These are phyloP conservation scores for Pachycephala philippinensis DNA, from an alignment of 2,113 vertebrate species.

Conservation along the genomic window DNA sequence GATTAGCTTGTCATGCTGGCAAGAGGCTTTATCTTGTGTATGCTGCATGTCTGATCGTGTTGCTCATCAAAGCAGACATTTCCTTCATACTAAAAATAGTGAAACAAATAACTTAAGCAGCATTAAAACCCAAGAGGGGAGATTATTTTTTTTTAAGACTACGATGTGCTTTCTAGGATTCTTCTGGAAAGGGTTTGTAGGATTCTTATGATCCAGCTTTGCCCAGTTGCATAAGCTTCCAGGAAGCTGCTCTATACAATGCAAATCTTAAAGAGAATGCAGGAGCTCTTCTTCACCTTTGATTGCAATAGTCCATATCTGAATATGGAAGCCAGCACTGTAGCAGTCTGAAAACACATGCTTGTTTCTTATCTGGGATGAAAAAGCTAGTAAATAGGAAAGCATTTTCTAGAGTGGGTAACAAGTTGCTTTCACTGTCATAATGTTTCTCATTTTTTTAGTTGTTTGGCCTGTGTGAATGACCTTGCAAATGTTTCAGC, in stretches of 20 bases:
- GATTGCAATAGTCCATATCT: background rate
- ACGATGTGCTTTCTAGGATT: constrained; percentile 56
- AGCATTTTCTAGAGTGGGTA: background rate
- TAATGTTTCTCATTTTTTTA: background rate
- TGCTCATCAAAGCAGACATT: constrained; percentile 12
- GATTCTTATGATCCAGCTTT: constrained; percentile 28
- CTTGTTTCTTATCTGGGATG: background rate
- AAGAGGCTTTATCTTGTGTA: background rate
- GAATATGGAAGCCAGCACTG: background rate
- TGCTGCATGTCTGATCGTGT: background rate
- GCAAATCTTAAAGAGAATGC: background rate
- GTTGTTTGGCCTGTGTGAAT: background rate
- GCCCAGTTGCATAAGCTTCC: constrained; percentile 32
- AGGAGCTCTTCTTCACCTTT: background rate
- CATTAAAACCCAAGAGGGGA: constrained; percentile 22
- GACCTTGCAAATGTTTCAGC: background rate
- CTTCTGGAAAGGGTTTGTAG: constrained; percentile 6
- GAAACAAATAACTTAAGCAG: constrained; percentile 43
- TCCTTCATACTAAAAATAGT: constrained; percentile 52
- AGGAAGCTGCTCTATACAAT: background rate
- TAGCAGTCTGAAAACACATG: background rate
- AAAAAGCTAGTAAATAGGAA: background rate
- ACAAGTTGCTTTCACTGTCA: background rate
- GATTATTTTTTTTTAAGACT: constrained; percentile 8
- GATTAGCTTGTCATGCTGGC: background rate